A percentile compares a stretch with the other conserved stretches of the same genome.
Conservation (phyloP, 2,888 invertebrate species). For the Temnothorax unifasciatus region DNA sequence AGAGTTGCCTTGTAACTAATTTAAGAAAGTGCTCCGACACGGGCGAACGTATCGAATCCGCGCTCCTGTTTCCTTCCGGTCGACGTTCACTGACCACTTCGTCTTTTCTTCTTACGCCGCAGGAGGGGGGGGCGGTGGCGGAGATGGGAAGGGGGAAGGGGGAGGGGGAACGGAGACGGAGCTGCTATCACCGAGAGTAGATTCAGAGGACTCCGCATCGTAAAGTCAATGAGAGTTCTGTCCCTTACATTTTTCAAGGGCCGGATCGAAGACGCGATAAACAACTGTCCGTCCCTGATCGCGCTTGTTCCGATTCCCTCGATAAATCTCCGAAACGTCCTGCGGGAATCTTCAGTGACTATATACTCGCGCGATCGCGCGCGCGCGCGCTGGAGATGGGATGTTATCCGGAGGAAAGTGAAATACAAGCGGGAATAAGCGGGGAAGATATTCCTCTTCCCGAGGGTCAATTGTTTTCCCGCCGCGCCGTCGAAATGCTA, state of each 20-base stretch:
- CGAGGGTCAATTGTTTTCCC: slow-evolving; percentile 2
- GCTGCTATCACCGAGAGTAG: slow-evolving; percentile 60
- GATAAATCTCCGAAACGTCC: slow-evolving; percentile 53
- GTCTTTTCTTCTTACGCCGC: slow-evolving; percentile 20
- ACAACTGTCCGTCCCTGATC: slow-evolving; percentile 60
- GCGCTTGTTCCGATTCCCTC: slow-evolving; percentile 50
- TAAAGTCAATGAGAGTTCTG: slow-evolving; percentile 69
- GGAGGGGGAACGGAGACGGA: slow-evolving; percentile 6
- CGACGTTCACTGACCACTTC: slow-evolving; percentile 59
- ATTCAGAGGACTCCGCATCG: slow-evolving; percentile 69
- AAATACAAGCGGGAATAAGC: slow-evolving; percentile 12
- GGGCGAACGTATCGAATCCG: slow-evolving; percentile 68
- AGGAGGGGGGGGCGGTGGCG: not conserved
- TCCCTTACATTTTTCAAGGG: slow-evolving; percentile 71
- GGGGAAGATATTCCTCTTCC: not conserved
- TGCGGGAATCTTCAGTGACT: slow-evolving; percentile 51
- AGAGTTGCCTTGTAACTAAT: slow-evolving; percentile 70
- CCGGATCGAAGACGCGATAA: slow-evolving; percentile 60
- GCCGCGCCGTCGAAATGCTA: not conserved
- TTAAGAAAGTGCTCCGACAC: slow-evolving; percentile 74
- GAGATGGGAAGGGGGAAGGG: not conserved
- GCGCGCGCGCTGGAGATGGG: slow-evolving; percentile 6
- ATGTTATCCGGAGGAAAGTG: slow-evolving; percentile 27
- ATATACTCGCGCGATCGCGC: not conserved
- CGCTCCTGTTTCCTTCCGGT: slow-evolving; percentile 58